phyloP scores from a whole-genome alignment of 2,888 invertebrate genomes.

The Xestia xanthographa region DNA sequence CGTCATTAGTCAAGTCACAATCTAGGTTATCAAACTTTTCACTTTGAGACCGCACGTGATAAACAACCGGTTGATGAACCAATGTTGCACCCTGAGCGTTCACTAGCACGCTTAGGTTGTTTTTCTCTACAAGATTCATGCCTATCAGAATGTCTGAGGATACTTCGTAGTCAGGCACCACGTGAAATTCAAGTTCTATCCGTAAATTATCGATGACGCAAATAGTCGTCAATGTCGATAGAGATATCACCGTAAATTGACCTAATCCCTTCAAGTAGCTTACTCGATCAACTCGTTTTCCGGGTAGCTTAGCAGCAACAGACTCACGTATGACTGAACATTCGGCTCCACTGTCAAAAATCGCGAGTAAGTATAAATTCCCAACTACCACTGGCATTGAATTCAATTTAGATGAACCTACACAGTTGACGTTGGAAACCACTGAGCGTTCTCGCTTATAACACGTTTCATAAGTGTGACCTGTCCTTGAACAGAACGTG shows the following conservation, averaged over 20 bases:
- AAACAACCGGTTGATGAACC: slow-evolving; percentile 37
- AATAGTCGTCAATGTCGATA: slow-evolving; percentile 10
- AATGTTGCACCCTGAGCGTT: slow-evolving; percentile 47
- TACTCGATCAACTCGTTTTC: slow-evolving; percentile 40
- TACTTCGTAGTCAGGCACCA: slow-evolving; percentile 59
- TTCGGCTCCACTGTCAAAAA: slow-evolving; percentile 63
- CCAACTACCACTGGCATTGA: no score
- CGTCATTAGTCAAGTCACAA: slow-evolving; percentile 47
- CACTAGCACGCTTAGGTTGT: slow-evolving; percentile 46
- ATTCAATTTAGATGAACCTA: no score
- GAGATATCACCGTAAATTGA: slow-evolving; percentile 56
- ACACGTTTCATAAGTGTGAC: slow-evolving; percentile 31
- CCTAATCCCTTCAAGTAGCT: slow-evolving; percentile 63
- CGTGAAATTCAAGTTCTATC: slow-evolving; percentile 61
- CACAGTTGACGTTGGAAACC: no score
- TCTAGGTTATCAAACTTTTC: slow-evolving; percentile 58
- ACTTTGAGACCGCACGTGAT: slow-evolving; percentile 38
- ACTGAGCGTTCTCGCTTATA: slow-evolving; percentile 4
- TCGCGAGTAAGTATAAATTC: no score
- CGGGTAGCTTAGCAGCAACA: slow-evolving; percentile 60
- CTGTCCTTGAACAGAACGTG: slow-evolving; percentile 12
- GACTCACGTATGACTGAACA: slow-evolving; percentile 67
- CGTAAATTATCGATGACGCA: slow-evolving; percentile 53
- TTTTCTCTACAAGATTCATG: slow-evolving; percentile 49
- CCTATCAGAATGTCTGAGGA: slow-evolving; percentile 52